A percentile compares a stretch with the other conserved stretches of the same genome.
These are phyloP conservation scores for Drosophila neonasuta DNA, from an alignment of 2,888 invertebrate species.

Conservation along the genomic window DNA sequence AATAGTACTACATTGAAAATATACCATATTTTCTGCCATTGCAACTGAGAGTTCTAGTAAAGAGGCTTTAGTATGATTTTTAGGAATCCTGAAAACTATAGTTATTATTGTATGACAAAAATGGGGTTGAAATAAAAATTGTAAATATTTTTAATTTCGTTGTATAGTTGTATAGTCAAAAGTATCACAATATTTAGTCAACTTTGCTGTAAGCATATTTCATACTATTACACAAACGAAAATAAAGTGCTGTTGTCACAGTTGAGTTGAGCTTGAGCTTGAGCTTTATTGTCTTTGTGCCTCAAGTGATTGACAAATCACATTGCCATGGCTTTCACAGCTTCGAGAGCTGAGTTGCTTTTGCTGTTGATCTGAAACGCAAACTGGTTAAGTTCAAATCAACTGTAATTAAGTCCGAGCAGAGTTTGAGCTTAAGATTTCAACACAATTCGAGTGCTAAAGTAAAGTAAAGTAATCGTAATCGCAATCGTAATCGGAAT, in stretches of 20 bases:
- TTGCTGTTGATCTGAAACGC: too few species aligned
- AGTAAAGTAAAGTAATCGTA: conserved; percentile 17
- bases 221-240: background rate
- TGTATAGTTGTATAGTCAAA: too few species aligned
- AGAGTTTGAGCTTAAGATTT: conserved; percentile 17
- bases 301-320: conserved; percentile 36
- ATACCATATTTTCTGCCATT: too few species aligned
- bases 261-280: background rate
- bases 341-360: background rate
- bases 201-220: too few species aligned
- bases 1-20: too few species aligned
- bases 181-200: too few species aligned
- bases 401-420: conserved; percentile 24
- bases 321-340: conserved; percentile 21
- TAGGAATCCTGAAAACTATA: too few species aligned
- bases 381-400: conserved; percentile 23
- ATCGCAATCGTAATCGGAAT: background rate
- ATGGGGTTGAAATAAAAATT: too few species aligned
- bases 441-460: conserved; percentile 3
- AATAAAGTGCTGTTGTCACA: conserved; percentile 5
- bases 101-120: too few species aligned
- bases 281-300: conserved; percentile 19
- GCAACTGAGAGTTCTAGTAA: too few species aligned
- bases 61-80: too few species aligned
- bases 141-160: too few species aligned